Base-by-base conservation (phyloP, 2,113 vertebrate genomes). In the Aegithalos caudatus region DNA sequence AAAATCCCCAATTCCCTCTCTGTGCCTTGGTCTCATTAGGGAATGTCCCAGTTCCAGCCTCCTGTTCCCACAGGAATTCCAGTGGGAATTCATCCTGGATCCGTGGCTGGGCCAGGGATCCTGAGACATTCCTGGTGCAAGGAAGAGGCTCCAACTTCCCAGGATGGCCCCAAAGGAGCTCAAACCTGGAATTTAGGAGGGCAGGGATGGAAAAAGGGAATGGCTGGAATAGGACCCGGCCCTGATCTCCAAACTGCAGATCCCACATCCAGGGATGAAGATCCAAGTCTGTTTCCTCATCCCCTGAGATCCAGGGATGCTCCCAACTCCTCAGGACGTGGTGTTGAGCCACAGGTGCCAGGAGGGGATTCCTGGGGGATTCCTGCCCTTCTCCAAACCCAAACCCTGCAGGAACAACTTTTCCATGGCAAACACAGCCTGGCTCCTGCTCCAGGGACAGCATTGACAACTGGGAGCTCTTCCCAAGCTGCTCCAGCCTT, bases 311-410 rank as follows among this genome's bases (percentile, higher is more conserved):
- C 47, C 11, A 47, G 17, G 0, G 12, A 45, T 60, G 44, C 33
- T 29, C 40, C 44, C 19, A 13, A 5, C 1, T 1, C 1, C 0
- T 12, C 33, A 3, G 42, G 7, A n/a, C 1, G 1, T 4, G 64
- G 31, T 19, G 64, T 29, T 28, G 69, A 73, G 73, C 79, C 54
- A 48, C 35, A 15, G 0, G 2, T 0, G 13, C 35, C 14, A 40
- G 64, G 83, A 62, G 31, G 23, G 27, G 47, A 53, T 77, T 37
- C 33, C 74, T 6, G 23, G 31, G 23, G 27, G 47, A 53, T 77
- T 37, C 33, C 74, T 6, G 23, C 70, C 74, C n/a, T 42, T 11
- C 53, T 28, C 86, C 58, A 44, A 66, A 44, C 51, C 15, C 76
- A 37, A 7, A 4, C 58, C 18, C 29, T 3, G 1, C 56, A 67